Evolutionary conservation across 2,888 invertebrate genomes (phyloP), one percentile per base, ranked within the genome.

Genomic region (Microctonus brassicae): DNA sequence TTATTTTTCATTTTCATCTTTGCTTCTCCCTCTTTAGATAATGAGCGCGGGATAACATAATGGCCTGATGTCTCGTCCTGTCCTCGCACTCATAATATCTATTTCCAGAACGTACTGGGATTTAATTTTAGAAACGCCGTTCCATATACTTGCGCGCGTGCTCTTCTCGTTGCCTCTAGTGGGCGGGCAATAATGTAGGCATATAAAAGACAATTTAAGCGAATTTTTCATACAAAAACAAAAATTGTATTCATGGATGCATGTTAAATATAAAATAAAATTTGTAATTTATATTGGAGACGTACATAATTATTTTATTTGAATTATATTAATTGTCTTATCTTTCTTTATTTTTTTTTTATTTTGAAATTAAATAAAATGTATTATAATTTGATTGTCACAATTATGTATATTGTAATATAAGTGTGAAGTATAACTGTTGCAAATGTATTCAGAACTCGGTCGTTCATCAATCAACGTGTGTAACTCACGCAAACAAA

Each of bases 71-170:
- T 86, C 86, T 87, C 82, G 84, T 85, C 85, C 85, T 86, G 87
- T 86, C 87, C 87, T 87, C 87, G 86, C 85, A 86, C 86, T 86
- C 86, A 86, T 87, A 87, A 87, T 82, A 84, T 87, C 86, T 87
- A 87, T 87, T 87, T 87, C 84, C 86, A 87, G 87, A 86, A 80
- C 85, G 83, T 83, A 83, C 85, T 82, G 82, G 80, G 80, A 79
- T 80, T 85, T 86, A 87, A 86, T 81, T 85, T 87, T 87, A 87
- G 86, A 82, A 78, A 80, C 78, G 79, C 79, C 84, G 87, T 86
- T 87, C 86, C 86, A 87, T 87, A 87, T 87, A 86, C 83, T 81
- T 82, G 82, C 47, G 66, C 66, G 66, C 57, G 66, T 42, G 66
- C 66, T 66, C 66, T 66, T 39, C 66, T 57, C 39, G 29, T 66